Conservation (phyloP, 2,888 invertebrate genomes). For the Sminthurides aquaticus region DNA sequence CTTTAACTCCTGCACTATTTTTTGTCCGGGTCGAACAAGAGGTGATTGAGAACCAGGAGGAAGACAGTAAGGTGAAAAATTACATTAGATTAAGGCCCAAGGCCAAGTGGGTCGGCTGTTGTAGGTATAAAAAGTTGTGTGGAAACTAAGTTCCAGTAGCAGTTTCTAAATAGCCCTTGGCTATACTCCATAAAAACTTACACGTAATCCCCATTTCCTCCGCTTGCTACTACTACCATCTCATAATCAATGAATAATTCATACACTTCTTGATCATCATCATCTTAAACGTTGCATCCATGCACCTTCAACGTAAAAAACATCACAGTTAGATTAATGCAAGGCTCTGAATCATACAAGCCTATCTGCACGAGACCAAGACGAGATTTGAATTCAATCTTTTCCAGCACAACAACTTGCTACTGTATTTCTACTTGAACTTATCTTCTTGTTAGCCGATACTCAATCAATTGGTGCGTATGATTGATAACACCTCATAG, state of each 20-base stretch:
- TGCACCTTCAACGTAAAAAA: too few relatives aligned
- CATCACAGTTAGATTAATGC: too few relatives aligned
- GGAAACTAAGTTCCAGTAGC: background rate
- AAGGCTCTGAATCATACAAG: too few relatives aligned
- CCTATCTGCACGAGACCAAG: too few relatives aligned
- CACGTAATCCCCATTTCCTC: background rate
- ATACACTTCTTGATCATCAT: too few relatives aligned
- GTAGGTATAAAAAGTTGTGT: too few relatives aligned
- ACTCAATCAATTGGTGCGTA: background rate
- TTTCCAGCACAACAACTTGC: background rate
- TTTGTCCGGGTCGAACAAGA: too few relatives aligned
- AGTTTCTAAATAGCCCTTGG: background rate
- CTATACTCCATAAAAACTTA: background rate
- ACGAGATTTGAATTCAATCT: background rate
- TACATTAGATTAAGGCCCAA: background rate
- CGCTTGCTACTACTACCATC: background rate
- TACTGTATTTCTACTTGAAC: background rate
- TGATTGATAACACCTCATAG: background rate
- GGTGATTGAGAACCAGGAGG: too few relatives aligned
- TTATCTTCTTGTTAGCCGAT: background rate
- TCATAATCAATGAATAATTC: conserved; percentile 9
- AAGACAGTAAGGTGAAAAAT: conserved; percentile 6
- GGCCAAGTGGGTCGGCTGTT: background rate
- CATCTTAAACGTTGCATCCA: too few relatives aligned
- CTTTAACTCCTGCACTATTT: too few relatives aligned